A percentile compares a stretch with the other conserved stretches of the same genome.
Conservation (phyloP, 2,888 invertebrate species). For the Leucophenga maculata region DNA sequence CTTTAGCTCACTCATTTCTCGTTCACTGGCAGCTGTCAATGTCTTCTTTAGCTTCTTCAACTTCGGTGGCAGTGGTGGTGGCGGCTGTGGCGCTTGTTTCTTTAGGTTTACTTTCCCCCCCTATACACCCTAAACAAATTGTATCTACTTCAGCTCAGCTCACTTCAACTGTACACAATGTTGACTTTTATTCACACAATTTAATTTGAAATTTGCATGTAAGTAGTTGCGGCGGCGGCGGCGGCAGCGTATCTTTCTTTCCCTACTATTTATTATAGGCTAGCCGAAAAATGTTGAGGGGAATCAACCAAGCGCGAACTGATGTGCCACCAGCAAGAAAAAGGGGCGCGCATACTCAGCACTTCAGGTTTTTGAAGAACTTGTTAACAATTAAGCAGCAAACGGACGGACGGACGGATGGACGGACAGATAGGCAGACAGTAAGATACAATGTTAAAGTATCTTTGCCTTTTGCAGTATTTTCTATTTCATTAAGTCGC, state of each 20-base stretch:
- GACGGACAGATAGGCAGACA: too few species aligned
- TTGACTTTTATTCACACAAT: constrained; percentile 64
- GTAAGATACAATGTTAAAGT: too few species aligned
- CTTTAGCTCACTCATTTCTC: not conserved
- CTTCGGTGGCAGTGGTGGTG: too few species aligned
- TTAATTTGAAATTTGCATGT: constrained; percentile 50
- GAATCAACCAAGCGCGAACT: constrained; percentile 13
- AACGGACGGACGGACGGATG: not conserved
- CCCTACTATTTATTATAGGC: too few species aligned
- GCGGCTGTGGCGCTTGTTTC: not conserved
- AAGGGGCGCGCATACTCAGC: not conserved
- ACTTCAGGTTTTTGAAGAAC: constrained; percentile 3
- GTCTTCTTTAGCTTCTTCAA: not conserved
- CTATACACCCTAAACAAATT: too few species aligned
- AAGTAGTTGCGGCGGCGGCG: too few species aligned
- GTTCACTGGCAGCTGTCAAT: not conserved
- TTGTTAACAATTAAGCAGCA: constrained; percentile 14
- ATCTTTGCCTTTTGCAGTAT: not conserved
- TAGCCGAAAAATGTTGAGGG: not conserved
- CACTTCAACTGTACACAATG: constrained; percentile 47
- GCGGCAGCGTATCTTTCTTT: not conserved
- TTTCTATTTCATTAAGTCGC: constrained; percentile 1
- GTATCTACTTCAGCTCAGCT: too few species aligned
- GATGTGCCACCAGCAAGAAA: not conserved
- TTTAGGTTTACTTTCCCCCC: not conserved